Base-by-base conservation (phyloP, 53 echinoderm and acorn worm species). In the Holothuria scabra region DNA sequence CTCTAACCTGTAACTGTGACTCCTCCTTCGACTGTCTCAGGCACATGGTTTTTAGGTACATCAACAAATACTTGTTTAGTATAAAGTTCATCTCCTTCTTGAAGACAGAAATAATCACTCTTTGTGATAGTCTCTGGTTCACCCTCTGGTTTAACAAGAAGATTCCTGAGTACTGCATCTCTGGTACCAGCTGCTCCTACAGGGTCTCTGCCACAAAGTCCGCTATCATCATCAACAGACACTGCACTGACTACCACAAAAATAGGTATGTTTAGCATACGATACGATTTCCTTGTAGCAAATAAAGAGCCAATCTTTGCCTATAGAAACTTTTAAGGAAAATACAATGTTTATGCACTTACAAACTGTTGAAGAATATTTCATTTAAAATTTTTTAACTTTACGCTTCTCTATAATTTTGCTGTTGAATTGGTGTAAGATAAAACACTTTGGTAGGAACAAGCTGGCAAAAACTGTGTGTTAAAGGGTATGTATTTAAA, bases 21-120 rank as follows among this genome's bases (percentile, higher is more conserved):
- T 37, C 80, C 85, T 10, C 89, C 89, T 4, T 56, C 16, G 1
- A 52, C 80, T 28, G 89, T 85, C 11, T 29, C 89, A 32, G 80
- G 80, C 0, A 85, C 89, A 13, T 33, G 20, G 22, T 79, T 60
- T 7, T 3, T 8, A 30, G 83, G 82, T 20, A 84, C 86, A 76
- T 83, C 57, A 16, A 93, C 79, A 56, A 87, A 91, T 56, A 95
- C 81, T 23, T 89, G 89, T 38, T 84, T 55, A 59, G 87, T 94
- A 66, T 86, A 89, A 1, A 91, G 35, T 63, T 46, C 62, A 34
- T 63, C 65, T 41, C 71, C 71, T 22, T 81, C 91, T 85, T 85
- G 44, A n/a, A 93, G 74, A 52, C 93, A 95, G 85, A 95, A 91
- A 31, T 91, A 95, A 28, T 60, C 65, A 80, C 92, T 97, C 68